Base-by-base conservation (phyloP, 2,113 vertebrate species). In the Polyodon spathula region DNA sequence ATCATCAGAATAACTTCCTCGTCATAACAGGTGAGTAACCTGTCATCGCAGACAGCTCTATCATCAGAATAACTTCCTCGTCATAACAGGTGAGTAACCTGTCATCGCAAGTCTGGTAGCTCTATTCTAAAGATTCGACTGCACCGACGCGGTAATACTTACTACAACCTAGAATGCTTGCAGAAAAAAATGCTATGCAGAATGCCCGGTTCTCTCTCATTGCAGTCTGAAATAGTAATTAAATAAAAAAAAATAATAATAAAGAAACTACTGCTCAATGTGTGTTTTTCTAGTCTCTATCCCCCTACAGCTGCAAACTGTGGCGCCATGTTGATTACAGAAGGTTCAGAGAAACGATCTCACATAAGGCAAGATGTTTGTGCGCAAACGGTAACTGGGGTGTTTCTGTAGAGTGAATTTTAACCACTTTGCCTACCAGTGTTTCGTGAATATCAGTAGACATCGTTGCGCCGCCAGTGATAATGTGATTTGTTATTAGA, bases 311-410 rank as follows among this genome's bases (percentile, higher is more conserved):
- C 67, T 73, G 60, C 51, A 67, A 62, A 68, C 64, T 4, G 44
- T 68, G 63, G 64, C 77, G 75, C 79, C 78, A 82, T 81, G 72
- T 79, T 84, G 81, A 65, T 81, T 66, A 75, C 64, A 62, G 73
- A 72, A 74, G 64, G 64, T 70, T 69, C 72, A 40, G 73, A 60
- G 77, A 73, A 68, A 83, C 78, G 67, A 62, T 65, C 76, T 66
- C 70, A 74, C 76, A 73, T 71, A 79, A 67, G 50, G 64, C 55
- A 59, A 55, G 27, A 60, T 59, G 59, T 44, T 40, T 39, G 52
- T 58, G 64, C 64, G 64, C 61, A 64, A 71, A 37, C 12, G 42
- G 46, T 37, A 59, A 62, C 62, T 40, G 61, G 44, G 51, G 56
- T 51, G 58, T 41, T 57, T 42, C 54, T 5, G 40, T 48, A 56